Percentiles rank a stretch among this genome's conserved stretches.
phyloP scores from a whole-genome alignment of 2,113 vertebrate genomes.

The Onychorhynchus coronatus region DNA sequence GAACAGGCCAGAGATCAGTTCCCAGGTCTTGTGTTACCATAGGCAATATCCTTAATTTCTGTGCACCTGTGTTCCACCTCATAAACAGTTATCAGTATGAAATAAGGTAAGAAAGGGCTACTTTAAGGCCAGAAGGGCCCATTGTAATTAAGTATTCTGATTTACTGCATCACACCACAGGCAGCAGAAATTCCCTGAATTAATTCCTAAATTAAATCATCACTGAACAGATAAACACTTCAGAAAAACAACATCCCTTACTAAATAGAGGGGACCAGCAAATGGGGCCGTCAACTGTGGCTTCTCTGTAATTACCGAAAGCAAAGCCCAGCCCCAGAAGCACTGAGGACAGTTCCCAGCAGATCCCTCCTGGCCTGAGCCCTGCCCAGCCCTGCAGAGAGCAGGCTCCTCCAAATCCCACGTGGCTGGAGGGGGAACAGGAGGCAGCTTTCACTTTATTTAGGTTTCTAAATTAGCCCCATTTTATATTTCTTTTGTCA shows the following conservation, averaged over 20 bases:
- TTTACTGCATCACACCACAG: not conserved
- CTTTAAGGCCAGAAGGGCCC: not conserved
- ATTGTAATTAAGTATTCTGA: not conserved
- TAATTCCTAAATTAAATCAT: conserved; percentile 17
- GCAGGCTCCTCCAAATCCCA: not conserved
- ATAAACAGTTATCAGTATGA: not conserved
- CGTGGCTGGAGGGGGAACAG: not conserved
- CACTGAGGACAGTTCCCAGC: not conserved
- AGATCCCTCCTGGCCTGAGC: not conserved
- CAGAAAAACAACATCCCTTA: not conserved
- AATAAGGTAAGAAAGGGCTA: not conserved
- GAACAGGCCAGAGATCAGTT: not conserved
- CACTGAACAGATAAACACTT: not conserved
- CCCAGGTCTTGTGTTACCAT: not conserved
- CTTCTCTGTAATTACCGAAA: not conserved
- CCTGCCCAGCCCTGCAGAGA: not conserved
- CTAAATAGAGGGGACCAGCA: not conserved
- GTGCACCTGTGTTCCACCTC: not conserved
- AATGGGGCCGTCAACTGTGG: not conserved
- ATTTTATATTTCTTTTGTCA: not conserved
- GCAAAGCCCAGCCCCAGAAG: not conserved
- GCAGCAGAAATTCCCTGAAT: not conserved
- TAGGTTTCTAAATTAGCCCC: not conserved
- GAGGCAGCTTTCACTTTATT: not conserved
- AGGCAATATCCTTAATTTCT: not conserved